Evolutionary conservation across 1,140 invertebrate species (phyloP).

Genomic region (Portunus trituberculatus): DNA sequence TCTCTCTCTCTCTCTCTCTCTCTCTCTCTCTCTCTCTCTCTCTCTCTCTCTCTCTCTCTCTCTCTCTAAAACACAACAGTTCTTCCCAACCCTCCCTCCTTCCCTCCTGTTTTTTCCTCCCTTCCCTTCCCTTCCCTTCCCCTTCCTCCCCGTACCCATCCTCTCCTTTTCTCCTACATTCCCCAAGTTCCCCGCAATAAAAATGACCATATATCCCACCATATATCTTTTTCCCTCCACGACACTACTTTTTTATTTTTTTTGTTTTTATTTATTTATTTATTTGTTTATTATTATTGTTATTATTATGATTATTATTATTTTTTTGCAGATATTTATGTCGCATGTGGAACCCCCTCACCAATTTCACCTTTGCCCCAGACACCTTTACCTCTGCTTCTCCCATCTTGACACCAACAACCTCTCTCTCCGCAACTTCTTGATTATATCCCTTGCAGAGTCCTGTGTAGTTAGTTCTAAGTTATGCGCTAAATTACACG

Average conservation of each 20-base stretch:
- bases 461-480: neutral
- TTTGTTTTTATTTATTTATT: too few relatives aligned
- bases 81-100: too few relatives aligned
- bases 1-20: neutral
- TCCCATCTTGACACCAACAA: neutral
- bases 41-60: too few relatives aligned
- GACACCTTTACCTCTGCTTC: neutral
- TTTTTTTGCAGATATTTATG: too few relatives aligned
- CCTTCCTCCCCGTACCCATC: neutral
- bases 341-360: too few relatives aligned
- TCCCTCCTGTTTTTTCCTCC: neutral
- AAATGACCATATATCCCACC: neutral
- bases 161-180: neutral
- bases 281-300: too few relatives aligned
- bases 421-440: neutral
- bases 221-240: neutral
- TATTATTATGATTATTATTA: too few relatives aligned
- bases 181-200: neutral
- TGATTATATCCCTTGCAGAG: too few relatives aligned
- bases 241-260: neutral
- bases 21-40: conserved; percentile 26
- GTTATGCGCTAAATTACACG: neutral
- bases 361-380: neutral
- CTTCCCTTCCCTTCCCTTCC: neutral
- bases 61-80: too few relatives aligned